phyloP scores from a whole-genome alignment of 2,113 vertebrate species.

The Cynocephalus volans region DNA sequence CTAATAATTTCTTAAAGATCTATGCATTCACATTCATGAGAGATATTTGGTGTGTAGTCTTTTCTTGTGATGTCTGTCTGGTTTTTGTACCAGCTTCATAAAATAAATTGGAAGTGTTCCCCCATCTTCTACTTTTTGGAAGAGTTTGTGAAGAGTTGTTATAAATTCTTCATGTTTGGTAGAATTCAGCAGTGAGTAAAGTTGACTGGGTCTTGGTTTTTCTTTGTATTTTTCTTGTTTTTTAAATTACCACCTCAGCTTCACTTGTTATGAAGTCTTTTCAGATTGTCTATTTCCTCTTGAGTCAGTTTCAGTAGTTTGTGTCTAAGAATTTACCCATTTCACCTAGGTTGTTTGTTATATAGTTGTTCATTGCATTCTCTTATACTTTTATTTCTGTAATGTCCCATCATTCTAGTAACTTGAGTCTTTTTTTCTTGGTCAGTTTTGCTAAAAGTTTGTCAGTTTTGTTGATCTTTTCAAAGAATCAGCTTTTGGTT shows the following conservation, averaged over 20 bases:
- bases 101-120: background rate
- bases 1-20: background rate
- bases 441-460: background rate
- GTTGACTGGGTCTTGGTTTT: background rate
- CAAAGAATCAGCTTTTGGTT: background rate
- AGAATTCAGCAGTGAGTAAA: background rate
- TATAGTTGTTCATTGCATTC: background rate
- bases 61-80: background rate
- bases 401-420: background rate
- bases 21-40: background rate
- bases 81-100: background rate
- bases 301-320: background rate
- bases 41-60: background rate
- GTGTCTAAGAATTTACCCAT: background rate
- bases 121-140: background rate
- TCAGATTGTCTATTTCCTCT: background rate
- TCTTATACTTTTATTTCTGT: background rate
- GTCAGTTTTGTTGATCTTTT: background rate
- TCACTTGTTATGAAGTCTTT: background rate
- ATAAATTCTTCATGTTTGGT: background rate
- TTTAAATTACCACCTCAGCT: background rate
- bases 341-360: background rate
- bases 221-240: background rate
- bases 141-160: background rate
- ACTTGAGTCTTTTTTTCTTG: background rate